Conservation (phyloP, 2,888 invertebrate genomes). For the Itoplectis maculator region DNA sequence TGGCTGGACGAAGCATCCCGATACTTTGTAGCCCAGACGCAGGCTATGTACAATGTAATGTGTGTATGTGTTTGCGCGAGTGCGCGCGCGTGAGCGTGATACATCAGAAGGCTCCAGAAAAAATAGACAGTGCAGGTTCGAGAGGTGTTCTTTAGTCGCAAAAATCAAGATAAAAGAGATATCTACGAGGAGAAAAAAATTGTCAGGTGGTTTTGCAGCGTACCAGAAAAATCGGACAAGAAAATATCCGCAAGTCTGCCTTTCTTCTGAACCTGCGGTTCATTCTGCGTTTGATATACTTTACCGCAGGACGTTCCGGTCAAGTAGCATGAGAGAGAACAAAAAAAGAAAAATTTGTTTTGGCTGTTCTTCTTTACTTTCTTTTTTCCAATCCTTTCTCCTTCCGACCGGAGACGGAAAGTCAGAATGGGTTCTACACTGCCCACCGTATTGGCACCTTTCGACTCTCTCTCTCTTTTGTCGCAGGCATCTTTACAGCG, state of each 20-base stretch:
- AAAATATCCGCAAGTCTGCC: constrained; percentile 95
- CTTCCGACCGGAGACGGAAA: constrained; percentile 9
- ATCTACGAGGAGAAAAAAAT: constrained; percentile 62
- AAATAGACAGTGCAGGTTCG: constrained; percentile 32
- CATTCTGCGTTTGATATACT: constrained; percentile 91
- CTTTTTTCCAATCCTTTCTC: constrained; percentile 34
- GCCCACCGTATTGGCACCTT: constrained; percentile 31
- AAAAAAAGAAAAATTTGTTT: constrained; percentile 77
- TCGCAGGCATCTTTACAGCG: neutral
- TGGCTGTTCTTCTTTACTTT: constrained; percentile 36
- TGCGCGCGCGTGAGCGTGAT: constrained; percentile 35
- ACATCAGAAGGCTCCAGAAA: constrained; percentile 37
- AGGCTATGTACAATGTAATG: neutral
- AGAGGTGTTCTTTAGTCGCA: constrained; percentile 25
- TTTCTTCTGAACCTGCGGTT: constrained; percentile 90
- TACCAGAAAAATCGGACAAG: constrained; percentile 93
- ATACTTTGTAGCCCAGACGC: constrained; percentile 35
- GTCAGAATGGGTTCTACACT: neutral
- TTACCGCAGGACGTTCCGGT: constrained; percentile 85
- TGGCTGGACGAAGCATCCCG: constrained; percentile 3
- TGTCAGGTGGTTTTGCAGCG: constrained; percentile 78
- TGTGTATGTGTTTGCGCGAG: too few species aligned
- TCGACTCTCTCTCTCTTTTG: neutral
- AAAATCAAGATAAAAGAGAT: constrained; percentile 62
- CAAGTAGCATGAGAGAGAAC: constrained; percentile 87